Base-by-base conservation (phyloP, 1,140 invertebrate species). In the Glomeris maerens region DNA sequence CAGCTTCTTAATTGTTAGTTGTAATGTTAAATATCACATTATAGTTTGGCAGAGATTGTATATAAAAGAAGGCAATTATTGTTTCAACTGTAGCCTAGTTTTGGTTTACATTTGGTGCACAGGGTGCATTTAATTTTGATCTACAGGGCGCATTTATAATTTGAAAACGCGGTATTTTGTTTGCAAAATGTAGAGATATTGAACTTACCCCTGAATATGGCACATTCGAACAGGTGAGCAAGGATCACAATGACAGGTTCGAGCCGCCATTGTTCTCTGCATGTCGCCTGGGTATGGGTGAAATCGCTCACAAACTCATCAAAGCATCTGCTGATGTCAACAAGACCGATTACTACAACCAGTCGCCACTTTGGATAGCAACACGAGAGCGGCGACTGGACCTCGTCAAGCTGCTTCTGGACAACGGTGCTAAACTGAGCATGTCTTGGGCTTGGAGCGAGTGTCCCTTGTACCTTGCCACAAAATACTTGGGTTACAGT, bases 201-300 rank as follows among this genome's bases (percentile, higher is more conserved):
- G n/a, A n/a, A n/a, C n/a, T n/a, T n/a, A n/a, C n/a, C n/a, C n/a
- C n/a, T n/a, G n/a, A n/a, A n/a, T n/a, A n/a, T n/a, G n/a, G n/a
- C n/a, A n/a, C n/a, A n/a, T n/a, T n/a, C n/a, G n/a, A n/a, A n/a
- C n/a, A n/a, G 3, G 31, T 49, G 7, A 56, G 55, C 36, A 31
- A 28, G 7, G 53, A 60, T 42, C 53, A 56, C 42, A 17, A 49
- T 3, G 29, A 55, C 27, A 50, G 49, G 20, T 50, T 57, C 29
- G 57, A 58, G 25, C 56, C 64, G 1, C 56, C 62, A 1, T 46
- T 65, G 13, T 63, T 59, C 52, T 48, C 60, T 14, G 58, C 59
- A 14, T 60, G 59, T 27, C 59, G 63, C 40, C 51, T 62, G 22
- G 59, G 62, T 1, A 51, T 56, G n/a, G 27, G 46, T 7, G 52